A percentile compares a stretch with the other conserved stretches of the same genome.
These are phyloP conservation scores for Amazona guildingii DNA, from an alignment of 2,113 vertebrate genomes.

Conservation along the genomic window DNA sequence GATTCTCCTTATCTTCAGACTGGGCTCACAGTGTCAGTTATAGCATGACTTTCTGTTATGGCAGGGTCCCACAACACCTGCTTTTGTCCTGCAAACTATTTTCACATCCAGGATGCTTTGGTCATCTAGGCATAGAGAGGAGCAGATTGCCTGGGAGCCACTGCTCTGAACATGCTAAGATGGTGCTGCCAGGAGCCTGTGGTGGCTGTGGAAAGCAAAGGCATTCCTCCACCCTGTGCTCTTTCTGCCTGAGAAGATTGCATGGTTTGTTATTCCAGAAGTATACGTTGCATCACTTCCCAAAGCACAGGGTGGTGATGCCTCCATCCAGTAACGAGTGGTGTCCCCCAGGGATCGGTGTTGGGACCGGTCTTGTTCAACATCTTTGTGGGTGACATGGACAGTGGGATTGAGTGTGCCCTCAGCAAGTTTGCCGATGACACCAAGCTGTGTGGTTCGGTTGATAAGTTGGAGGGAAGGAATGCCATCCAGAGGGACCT, in stretches of 20 bases:
- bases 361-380: no score
- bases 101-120: constrained; percentile 10
- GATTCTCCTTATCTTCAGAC: background rate
- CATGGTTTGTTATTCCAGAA: background rate
- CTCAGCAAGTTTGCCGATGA: no score
- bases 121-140: background rate
- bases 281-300: background rate
- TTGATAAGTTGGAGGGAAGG: no score
- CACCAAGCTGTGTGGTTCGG: no score
- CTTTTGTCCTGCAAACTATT: background rate
- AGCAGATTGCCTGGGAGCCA: background rate
- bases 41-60: background rate
- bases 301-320: background rate
- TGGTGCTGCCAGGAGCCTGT: constrained; percentile 6
- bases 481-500: no score
- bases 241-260: background rate
- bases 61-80: background rate
- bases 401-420: no score
- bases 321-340: background rate
- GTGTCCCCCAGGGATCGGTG: no score
- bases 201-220: background rate
- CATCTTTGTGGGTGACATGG: no score
- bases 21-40: background rate
- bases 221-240: background rate
- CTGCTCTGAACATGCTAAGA: background rate